A percentile compares a stretch with the other conserved stretches of the same genome.
These are phyloP conservation scores for Halcyon senegalensis DNA, from an alignment of 2,113 vertebrate species.

Conservation along the genomic window DNA sequence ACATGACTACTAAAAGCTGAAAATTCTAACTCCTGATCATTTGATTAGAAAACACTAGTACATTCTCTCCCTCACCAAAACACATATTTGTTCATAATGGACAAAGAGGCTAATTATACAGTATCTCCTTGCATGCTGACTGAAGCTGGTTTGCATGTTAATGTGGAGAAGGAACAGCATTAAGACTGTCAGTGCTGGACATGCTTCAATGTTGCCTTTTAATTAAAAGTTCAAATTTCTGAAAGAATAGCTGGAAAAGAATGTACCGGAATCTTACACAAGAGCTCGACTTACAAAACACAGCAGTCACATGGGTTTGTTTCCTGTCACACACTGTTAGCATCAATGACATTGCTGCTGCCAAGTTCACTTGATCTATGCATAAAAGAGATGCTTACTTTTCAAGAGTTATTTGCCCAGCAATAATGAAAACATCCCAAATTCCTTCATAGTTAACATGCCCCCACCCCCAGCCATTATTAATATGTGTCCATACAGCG, in stretches of 20 bases:
- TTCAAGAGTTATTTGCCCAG: constrained; percentile 70
- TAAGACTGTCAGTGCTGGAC: constrained; percentile 63
- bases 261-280: constrained; percentile 79
- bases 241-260: constrained; percentile 74
- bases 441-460: constrained; percentile 60
- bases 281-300: constrained; percentile 77
- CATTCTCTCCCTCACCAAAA: constrained; percentile 31
- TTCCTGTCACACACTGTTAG: constrained; percentile 81
- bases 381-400: constrained; percentile 76
- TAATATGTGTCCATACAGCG: constrained; percentile 11
- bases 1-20: neutral
- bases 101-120: constrained; percentile 63
- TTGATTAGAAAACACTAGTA: constrained; percentile 16
- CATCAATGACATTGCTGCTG: constrained; percentile 76
- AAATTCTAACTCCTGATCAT: neutral
- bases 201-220: constrained; percentile 75
- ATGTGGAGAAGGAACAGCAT: constrained; percentile 67
- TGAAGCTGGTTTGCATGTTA: constrained; percentile 72
- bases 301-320: constrained; percentile 76
- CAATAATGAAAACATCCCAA: constrained; percentile 70
- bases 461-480: neutral
- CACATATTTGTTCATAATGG: constrained; percentile 51
- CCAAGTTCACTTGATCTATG: constrained; percentile 77
- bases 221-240: constrained; percentile 75
- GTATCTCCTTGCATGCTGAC: constrained; percentile 59